Conservation (phyloP, 2,888 invertebrate genomes). For the Ecliptopera silaceata region DNA sequence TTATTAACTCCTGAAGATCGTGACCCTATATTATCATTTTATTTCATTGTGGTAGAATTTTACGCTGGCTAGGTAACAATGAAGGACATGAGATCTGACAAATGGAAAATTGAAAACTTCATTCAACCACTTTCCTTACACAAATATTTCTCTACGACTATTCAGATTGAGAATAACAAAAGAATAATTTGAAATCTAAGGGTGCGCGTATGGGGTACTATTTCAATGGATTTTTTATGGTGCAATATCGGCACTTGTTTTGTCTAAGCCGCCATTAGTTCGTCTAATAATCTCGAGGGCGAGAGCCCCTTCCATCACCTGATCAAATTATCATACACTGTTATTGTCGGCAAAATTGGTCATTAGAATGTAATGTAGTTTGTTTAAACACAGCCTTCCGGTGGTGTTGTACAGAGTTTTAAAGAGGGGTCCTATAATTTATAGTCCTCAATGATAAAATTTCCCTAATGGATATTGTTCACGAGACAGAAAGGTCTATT, state of each 20-base stretch:
- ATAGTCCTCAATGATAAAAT: constrained; percentile 72
- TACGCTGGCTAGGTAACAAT: too few species aligned
- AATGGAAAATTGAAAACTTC: too few species aligned
- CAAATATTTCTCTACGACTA: constrained; percentile 34
- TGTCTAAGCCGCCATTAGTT: constrained; percentile 70
- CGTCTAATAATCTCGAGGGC: constrained; percentile 65
- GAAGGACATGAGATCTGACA: too few species aligned
- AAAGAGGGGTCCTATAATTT: constrained; percentile 67
- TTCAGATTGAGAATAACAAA: constrained; percentile 57
- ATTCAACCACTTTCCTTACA: constrained; percentile 9
- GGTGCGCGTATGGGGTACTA: constrained; percentile 57
- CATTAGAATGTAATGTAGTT: constrained; percentile 74
- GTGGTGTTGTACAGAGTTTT: constrained; percentile 51
- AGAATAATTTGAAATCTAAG: constrained; percentile 64
- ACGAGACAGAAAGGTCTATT: constrained; percentile 60
- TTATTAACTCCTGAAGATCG: too few species aligned
- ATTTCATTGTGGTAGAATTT: too few species aligned
- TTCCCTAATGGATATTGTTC: constrained; percentile 73
- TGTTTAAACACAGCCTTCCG: constrained; percentile 74
- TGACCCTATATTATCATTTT: too few species aligned
- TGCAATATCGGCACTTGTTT: constrained; percentile 65
- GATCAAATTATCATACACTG: constrained; percentile 71
- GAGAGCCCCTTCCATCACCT: constrained; percentile 55
- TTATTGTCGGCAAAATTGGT: constrained; percentile 66
- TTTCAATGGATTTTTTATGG: constrained; percentile 71